These are phyloP conservation scores for Sturmia bella DNA, from an alignment of 2,888 invertebrate genomes.

Conservation along the genomic window DNA sequence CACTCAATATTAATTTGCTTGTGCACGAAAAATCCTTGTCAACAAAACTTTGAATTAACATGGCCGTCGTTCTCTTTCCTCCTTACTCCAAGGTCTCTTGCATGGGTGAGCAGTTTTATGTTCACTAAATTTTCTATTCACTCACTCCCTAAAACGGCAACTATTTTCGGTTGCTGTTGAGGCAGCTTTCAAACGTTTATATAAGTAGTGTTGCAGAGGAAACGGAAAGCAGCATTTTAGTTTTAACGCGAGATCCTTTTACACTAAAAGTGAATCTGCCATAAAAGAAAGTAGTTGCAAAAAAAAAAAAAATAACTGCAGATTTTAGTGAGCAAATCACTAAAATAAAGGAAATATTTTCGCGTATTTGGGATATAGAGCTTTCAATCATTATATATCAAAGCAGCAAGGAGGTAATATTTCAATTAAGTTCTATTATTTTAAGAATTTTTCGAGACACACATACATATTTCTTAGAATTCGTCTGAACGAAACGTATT, in stretches of 20 bases:
- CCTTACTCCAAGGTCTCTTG: slow-evolving; percentile 35
- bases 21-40: slow-evolving; percentile 46
- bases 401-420: slow-evolving; percentile 72
- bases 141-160: slow-evolving; percentile 51
- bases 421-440: not conserved
- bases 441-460: no score
- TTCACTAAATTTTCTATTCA: slow-evolving; percentile 32
- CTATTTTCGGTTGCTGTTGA: slow-evolving; percentile 38
- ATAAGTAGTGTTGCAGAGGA: slow-evolving; percentile 63
- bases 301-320: not conserved
- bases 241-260: slow-evolving; percentile 54
- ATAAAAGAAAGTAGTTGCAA: slow-evolving; percentile 6
- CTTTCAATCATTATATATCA: slow-evolving; percentile 77
- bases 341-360: slow-evolving; percentile 75
- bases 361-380: slow-evolving; percentile 78
- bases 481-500: no score
- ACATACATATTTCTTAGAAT: no score
- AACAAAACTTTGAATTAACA: slow-evolving; percentile 41
- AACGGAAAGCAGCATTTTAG: slow-evolving; percentile 63
- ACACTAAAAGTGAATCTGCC: slow-evolving; percentile 44
- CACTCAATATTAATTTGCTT: slow-evolving; percentile 2
- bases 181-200: slow-evolving; percentile 51
- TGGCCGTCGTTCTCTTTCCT: slow-evolving; percentile 27
- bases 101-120: not conserved
- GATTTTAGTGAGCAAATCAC: slow-evolving; percentile 31